Conservation (phyloP, 92 coral and sea anemone species). For the Parazoanthus darwini region DNA sequence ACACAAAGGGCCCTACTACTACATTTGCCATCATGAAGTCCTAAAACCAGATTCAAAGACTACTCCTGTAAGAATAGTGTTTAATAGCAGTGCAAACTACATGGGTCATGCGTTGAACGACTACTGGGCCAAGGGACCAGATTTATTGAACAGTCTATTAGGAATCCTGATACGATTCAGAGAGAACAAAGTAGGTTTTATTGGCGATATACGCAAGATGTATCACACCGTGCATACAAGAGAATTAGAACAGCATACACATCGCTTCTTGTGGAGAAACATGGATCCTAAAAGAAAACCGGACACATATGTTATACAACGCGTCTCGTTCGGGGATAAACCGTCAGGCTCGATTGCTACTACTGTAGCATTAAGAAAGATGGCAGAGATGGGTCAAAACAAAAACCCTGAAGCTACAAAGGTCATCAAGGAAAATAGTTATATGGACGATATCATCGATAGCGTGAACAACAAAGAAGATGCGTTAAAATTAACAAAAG, state of each 20-base stretch:
- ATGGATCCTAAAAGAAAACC: not conserved
- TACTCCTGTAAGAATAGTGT: slow-evolving; percentile 22
- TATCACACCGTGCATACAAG: not conserved
- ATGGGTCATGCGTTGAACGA: slow-evolving; percentile 28
- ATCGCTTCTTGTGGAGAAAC: not conserved
- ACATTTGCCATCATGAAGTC: slow-evolving; percentile 1
- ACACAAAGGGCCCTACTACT: not conserved
- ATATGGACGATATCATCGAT: slow-evolving; percentile 52
- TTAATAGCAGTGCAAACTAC: slow-evolving; percentile 13
- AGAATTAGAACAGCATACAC: not conserved
- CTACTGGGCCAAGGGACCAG: slow-evolving; percentile 17
- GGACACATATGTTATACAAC: slow-evolving; percentile 25
- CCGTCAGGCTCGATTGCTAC: slow-evolving; percentile 44
- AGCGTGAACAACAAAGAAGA: slow-evolving; percentile 33
- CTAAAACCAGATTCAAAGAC: slow-evolving; percentile 5
- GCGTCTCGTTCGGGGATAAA: not conserved
- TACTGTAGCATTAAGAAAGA: slow-evolving; percentile 40
- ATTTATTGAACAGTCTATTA: slow-evolving; percentile 9
- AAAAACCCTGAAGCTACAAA: slow-evolving; percentile 33
- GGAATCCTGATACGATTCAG: slow-evolving; percentile 7
- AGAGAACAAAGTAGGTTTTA: not conserved
- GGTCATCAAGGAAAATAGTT: slow-evolving; percentile 42
- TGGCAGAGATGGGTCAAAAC: slow-evolving; percentile 35
- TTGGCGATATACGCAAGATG: not conserved
- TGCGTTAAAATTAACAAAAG: not conserved